Conservation (phyloP, 2,888 invertebrate species). For the Cataglyphis rosenhaueri region DNA sequence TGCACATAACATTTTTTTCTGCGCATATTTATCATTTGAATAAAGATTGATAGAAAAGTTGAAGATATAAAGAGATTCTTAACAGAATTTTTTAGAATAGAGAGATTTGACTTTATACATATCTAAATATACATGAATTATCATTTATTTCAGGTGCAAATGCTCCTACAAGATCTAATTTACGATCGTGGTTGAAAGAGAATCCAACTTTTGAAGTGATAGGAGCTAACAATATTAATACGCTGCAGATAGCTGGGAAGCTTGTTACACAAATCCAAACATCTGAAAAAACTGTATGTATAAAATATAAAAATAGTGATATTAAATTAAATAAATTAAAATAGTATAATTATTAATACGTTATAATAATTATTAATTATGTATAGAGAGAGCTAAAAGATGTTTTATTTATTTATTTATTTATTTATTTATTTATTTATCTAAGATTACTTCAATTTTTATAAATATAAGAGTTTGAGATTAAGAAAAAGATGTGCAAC, state of each 20-base stretch:
- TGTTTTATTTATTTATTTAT: no score
- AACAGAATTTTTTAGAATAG: not conserved
- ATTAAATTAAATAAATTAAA: conserved; percentile 1
- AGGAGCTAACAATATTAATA: conserved; percentile 86
- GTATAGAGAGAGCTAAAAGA: not conserved
- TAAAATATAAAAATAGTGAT: conserved; percentile 14
- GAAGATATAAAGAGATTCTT: not conserved
- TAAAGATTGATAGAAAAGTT: not conserved
- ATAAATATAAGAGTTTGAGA: not conserved
- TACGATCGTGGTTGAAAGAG: conserved; percentile 93
- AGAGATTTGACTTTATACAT: not conserved
- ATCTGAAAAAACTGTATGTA: conserved; percentile 66
- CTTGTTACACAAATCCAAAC: conserved; percentile 78
- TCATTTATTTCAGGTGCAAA: conserved; percentile 89
- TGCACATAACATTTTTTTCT: not conserved
- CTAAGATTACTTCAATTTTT: not conserved
- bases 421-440: no score
- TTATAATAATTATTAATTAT: not conserved
- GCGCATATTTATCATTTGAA: not conserved
- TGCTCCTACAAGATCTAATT: conserved; percentile 93
- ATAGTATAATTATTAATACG: not conserved
- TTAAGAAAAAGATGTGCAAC: conserved; percentile 3
- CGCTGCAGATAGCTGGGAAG: conserved; percentile 80
- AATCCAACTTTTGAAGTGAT: conserved; percentile 96
- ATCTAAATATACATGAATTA: conserved; percentile 78